Evolutionary conservation across 2,797 vertebrate genomes (phyloP).

Genomic region (Silurus lanzhouensis): DNA sequence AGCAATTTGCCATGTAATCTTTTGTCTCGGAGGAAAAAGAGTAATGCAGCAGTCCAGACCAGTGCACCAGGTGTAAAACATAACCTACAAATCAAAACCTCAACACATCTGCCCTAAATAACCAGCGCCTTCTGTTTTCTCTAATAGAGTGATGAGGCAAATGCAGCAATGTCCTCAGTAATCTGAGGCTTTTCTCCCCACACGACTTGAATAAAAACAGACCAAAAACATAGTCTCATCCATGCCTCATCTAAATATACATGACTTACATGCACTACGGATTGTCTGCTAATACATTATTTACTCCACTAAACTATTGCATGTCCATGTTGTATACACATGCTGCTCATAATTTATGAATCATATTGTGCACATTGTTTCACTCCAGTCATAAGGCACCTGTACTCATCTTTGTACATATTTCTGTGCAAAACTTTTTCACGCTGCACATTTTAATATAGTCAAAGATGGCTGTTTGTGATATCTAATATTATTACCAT

Average conservation of each 20-base stretch:
- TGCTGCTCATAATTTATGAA: not conserved
- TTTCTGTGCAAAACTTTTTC: not conserved
- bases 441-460: not conserved
- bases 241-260: too few relatives aligned
- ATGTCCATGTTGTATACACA: not conserved
- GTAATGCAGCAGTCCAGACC: slow-evolving; percentile 64
- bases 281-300: not conserved
- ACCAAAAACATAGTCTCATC: not conserved
- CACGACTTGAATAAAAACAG: not conserved
- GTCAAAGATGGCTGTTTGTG: not conserved
- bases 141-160: not conserved
- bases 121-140: slow-evolving; percentile 52
- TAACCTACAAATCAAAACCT: slow-evolving; percentile 61
- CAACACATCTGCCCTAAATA: slow-evolving; percentile 65
- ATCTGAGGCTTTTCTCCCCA: not conserved
- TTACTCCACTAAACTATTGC: not conserved
- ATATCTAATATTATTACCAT: too few relatives aligned
- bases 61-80: slow-evolving; percentile 71
- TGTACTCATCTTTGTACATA: not conserved
- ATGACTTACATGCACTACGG: not conserved
- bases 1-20: slow-evolving; percentile 28
- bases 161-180: not conserved
- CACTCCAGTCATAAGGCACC: not conserved
- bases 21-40: slow-evolving; percentile 13
- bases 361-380: not conserved